Base-by-base conservation (phyloP, 2,113 vertebrate species). In the Trogon melanurus region DNA sequence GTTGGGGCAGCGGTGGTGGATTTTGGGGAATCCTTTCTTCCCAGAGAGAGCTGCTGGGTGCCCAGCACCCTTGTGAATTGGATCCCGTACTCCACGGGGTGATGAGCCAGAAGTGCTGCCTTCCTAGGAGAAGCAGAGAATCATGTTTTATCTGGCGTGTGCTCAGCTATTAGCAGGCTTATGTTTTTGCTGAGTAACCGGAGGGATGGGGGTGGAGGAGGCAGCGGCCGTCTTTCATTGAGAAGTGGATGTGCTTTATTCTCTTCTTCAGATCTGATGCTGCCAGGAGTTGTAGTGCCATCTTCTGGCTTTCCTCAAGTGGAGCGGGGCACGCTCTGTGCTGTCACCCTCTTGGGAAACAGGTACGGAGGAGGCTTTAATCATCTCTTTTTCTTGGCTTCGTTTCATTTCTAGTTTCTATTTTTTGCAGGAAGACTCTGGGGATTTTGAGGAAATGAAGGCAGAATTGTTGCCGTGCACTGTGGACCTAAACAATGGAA, bases 251-350 rank as follows among this genome's bases (percentile, higher is more conserved):
- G 71, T 22, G 74, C 64, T 91, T 78, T 64, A 2, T 74, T 96
- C 44, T 97, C 66, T 91, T 22, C 85, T 60, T 26, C 96, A 99
- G 99, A 99, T 96, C 98, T 99, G 91, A 99, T 99, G 99, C 98
- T 99, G 93, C 99, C 99, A 1, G 99, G 99, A 56, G 98, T 99
- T 47, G 98, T 99, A 89, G 97, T 99, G 95, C 98, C 99, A 92
- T 96, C 98, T 92, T 88, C 93, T 92, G 99, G 99, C 79, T 98
- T 99, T 30, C 99, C 99, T 87, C 98, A 95, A 48, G 98, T 99
- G 74, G 96, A 97, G 21, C 97, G 70, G 93, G 98, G 99, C 8
- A 96, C 98, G 17, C 98, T 98, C 86, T 99, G 99, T 95, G 98
- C 98, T 58, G 96, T 99, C 87, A 98, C 97, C 41, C 94, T 99